A percentile compares a stretch with the other conserved stretches of the same genome.
These are phyloP conservation scores for Pangasius larnaudii DNA, from an alignment of 2,797 vertebrate species.

Conservation along the genomic window DNA sequence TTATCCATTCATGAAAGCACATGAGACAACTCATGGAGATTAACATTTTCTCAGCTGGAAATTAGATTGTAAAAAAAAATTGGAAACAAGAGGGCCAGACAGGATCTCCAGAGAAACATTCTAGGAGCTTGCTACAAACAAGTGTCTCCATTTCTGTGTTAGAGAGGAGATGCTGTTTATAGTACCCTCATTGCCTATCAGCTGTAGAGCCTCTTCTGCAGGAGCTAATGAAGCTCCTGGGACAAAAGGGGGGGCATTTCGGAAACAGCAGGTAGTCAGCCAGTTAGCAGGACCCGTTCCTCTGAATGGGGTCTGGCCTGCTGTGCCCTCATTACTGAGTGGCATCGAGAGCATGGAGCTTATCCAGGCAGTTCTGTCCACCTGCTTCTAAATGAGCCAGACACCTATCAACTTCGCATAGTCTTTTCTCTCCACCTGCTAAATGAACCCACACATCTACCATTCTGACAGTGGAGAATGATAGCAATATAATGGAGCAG, in stretches of 20 bases:
- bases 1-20: constrained; percentile 28
- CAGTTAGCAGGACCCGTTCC: constrained; percentile 24
- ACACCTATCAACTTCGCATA: background rate
- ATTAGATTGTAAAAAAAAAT: constrained; percentile 34
- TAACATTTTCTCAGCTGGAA: constrained; percentile 34
- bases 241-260: constrained; percentile 5
- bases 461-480: background rate
- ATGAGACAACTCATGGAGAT: background rate
- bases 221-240: constrained; percentile 39
- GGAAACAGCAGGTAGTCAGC: constrained; percentile 40
- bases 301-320: constrained; percentile 21
- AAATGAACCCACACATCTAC: background rate
- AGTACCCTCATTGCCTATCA: constrained; percentile 33
- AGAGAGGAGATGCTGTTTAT: constrained; percentile 32
- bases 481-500: background rate
- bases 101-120: constrained; percentile 38
- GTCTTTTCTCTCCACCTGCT: constrained; percentile 19
- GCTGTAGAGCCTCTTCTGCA: constrained; percentile 33
- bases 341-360: constrained; percentile 14
- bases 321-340: constrained; percentile 45
- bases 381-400: constrained; percentile 23
- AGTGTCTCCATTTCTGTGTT: constrained; percentile 11
- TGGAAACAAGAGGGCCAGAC: constrained; percentile 26
- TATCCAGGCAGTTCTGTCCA: constrained; percentile 23
- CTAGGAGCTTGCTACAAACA: constrained; percentile 38